These are phyloP conservation scores for Thera britannica DNA, from an alignment of 2,888 invertebrate species.

Conservation along the genomic window DNA sequence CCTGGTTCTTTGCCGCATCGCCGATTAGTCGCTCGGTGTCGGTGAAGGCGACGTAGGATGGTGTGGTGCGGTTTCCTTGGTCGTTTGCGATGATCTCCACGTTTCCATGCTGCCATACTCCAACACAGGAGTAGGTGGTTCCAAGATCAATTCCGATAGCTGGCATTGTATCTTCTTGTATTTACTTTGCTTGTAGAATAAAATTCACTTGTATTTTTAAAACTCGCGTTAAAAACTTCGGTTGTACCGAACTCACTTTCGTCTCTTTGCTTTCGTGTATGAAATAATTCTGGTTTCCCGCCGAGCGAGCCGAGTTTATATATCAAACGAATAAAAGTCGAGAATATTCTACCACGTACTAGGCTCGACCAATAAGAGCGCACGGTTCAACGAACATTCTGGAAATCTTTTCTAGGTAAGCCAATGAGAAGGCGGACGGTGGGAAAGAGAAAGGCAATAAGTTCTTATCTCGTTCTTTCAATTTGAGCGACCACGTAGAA, in stretches of 20 bases:
- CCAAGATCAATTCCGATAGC: constrained; percentile 84
- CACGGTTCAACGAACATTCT: constrained; percentile 51
- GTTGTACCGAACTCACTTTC: constrained; percentile 59
- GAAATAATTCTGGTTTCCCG: constrained; percentile 67
- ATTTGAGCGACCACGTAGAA: constrained; percentile 34
- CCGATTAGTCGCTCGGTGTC: constrained; percentile 88
- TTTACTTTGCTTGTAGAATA: constrained; percentile 25
- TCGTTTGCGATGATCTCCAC: constrained; percentile 90
- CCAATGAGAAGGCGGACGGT: constrained; percentile 53
- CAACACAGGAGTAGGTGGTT: constrained; percentile 84
- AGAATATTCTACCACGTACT: constrained; percentile 57
- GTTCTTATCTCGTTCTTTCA: constrained; percentile 8
- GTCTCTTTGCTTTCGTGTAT: constrained; percentile 59
- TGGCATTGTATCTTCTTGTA: constrained; percentile 65
- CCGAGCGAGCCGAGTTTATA: constrained; percentile 58
- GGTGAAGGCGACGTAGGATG: constrained; percentile 90
- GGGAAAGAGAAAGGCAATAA: constrained; percentile 41
- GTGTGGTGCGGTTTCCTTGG: constrained; percentile 89
- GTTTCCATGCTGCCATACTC: constrained; percentile 86
- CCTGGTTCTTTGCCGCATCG: constrained; percentile 89
- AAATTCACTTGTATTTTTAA: constrained; percentile 25
- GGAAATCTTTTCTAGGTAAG: constrained; percentile 42
- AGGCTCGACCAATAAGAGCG: constrained; percentile 57
- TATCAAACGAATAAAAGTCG: constrained; percentile 58
- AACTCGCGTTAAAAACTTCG: constrained; percentile 40